A percentile compares a stretch with the other conserved stretches of the same genome.
phyloP scores from a whole-genome alignment of 1,140 invertebrate genomes.

The Lasioglossum baleicum region DNA sequence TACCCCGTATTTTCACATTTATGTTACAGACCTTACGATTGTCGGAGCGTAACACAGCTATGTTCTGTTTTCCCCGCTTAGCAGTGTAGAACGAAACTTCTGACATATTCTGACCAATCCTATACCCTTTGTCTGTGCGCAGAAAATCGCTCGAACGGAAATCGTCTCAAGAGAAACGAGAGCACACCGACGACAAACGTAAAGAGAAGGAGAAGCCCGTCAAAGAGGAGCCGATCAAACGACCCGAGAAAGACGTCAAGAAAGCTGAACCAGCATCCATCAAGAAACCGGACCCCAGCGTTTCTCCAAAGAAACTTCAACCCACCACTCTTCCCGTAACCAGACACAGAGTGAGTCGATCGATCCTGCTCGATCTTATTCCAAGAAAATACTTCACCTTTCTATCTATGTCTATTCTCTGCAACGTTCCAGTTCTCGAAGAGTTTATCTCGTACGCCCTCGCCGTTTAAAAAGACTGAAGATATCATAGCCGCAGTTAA shows the following conservation, averaged over 20 bases:
- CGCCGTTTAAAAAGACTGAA: conserved; percentile 88
- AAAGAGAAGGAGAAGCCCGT: conserved; percentile 75
- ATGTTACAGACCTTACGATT: conserved; percentile 52
- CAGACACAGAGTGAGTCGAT: conserved; percentile 72
- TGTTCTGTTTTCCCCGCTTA: conserved; percentile 38
- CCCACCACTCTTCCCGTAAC: conserved; percentile 70
- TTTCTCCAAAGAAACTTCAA: conserved; percentile 77
- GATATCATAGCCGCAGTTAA: conserved; percentile 82
- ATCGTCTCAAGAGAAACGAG: conserved; percentile 71
- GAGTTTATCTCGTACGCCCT: conserved; percentile 89
- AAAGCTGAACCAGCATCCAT: conserved; percentile 65
- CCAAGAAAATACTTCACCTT: neutral
- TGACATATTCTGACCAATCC: neutral
- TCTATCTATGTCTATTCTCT: neutral
- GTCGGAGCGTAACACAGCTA: conserved; percentile 47
- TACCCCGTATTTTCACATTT: conserved; percentile 22
- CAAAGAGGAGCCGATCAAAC: conserved; percentile 71
- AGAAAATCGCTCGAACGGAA: conserved; percentile 74
- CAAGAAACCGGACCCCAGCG: conserved; percentile 71
- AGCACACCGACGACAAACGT: conserved; percentile 76
- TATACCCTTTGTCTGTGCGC: conserved; percentile 28
- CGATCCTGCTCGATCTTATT: neutral
- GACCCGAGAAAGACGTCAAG: conserved; percentile 73
- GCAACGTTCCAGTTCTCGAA: conserved; percentile 81
- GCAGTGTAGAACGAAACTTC: neutral